Conservation (phyloP, 2,797 vertebrate species). For the Pagetopsis macropterus region DNA sequence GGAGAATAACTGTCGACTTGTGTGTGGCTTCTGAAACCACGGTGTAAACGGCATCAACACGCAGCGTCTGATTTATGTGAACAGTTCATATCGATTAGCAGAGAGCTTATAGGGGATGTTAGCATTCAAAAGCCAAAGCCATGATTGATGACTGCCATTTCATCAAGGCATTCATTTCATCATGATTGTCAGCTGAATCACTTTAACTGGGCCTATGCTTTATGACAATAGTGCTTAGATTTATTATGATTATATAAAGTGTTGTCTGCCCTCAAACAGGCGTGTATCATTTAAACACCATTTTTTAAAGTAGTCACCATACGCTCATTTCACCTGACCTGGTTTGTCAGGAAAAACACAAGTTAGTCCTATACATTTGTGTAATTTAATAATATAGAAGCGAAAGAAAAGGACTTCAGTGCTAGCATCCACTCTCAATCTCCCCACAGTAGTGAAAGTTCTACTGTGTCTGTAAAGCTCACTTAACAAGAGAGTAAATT, state of each 20-base stretch:
- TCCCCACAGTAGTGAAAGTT: slow-evolving; percentile 51
- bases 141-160: slow-evolving; percentile 78
- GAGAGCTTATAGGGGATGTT: slow-evolving; percentile 57
- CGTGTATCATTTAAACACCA: slow-evolving; percentile 46
- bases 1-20: slow-evolving; percentile 10
- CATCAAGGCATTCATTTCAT: slow-evolving; percentile 73
- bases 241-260: slow-evolving; percentile 77
- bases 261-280: slow-evolving; percentile 53
- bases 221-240: slow-evolving; percentile 66
- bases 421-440: slow-evolving; percentile 15
- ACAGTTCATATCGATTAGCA: slow-evolving; percentile 72
- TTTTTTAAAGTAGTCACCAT: slow-evolving; percentile 43
- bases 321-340: slow-evolving; percentile 40
- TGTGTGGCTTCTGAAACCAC: slow-evolving; percentile 42
- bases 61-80: slow-evolving; percentile 71
- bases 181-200: slow-evolving; percentile 73
- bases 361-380: slow-evolving; percentile 17
- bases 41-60: slow-evolving; percentile 49
- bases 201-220: slow-evolving; percentile 68
- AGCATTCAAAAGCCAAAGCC: slow-evolving; percentile 58
- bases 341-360: slow-evolving; percentile 34
- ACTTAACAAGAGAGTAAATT: slow-evolving; percentile 72
- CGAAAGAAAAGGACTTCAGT: neutral
- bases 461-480: slow-evolving; percentile 70
- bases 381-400: slow-evolving; percentile 22